Evolutionary conservation across 1,140 invertebrate species (phyloP), one percentile per base, ranked within the genome.

Genomic region (Campoletis sonorensis): DNA sequence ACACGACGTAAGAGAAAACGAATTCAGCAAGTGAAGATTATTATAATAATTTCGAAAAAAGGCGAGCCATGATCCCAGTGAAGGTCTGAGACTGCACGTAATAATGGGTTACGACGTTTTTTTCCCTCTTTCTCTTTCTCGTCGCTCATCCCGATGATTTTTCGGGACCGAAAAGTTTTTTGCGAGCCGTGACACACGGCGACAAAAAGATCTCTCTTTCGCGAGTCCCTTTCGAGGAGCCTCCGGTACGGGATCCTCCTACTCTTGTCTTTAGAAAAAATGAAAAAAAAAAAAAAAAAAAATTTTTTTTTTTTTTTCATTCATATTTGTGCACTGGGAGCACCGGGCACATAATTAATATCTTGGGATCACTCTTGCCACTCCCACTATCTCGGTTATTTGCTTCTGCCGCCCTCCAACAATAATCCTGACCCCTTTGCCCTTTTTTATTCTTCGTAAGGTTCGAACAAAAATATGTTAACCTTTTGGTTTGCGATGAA

Each of bases 31-130:
- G 67, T 70, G 67, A 70, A 70, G 67, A 70, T 70, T 70, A 70
- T 70, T 70, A 70, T 70, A 70, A 70, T 70, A 70, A 70, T 70
- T 70, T 70, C 10, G n/a, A n/a, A 70, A 70, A 70, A 70, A 70
- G 67, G 67, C 67, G 67, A 70, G 67, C 67, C 67, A 30, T 70
- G 67, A 70, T 27, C 67, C 30, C 67, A 70, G 67, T 27, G 30
- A 30, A 33, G 67, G 27, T 70, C 67, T 70, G 67, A 30, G 67
- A 70, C 67, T 70, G 67, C 26, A 70, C 67, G 67, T 70, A 70
- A 70, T 70, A 33, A 70, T 27, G 27, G 67, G 67, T 70, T 70
- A 33, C 67, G 30, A 33, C 16, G 13, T 64, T 15, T 26, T 15
- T 3, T 23, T 5, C 23, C 10, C n/a, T 27, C 61, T 64, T 18